Evolutionary conservation across 2,113 vertebrate genomes (phyloP).

Genomic region (Ceyx margarethae): DNA sequence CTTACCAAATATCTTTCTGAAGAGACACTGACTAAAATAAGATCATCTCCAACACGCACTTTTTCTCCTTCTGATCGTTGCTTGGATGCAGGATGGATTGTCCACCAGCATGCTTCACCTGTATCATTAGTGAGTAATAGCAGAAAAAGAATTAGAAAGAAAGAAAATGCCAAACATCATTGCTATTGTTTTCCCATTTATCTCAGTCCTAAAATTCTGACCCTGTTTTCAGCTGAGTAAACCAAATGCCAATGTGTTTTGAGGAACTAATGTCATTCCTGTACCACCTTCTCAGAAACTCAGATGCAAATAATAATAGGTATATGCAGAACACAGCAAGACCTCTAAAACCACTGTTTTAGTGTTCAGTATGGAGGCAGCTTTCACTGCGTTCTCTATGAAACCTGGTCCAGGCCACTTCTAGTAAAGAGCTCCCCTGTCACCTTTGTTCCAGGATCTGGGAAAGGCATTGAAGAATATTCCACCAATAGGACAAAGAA

Average conservation of each 20-base stretch:
- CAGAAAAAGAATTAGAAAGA: not conserved
- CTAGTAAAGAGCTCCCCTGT: not conserved
- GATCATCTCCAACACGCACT: slow-evolving; percentile 94
- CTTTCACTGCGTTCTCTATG: not conserved
- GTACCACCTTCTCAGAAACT: not conserved
- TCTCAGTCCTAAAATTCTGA: not conserved
- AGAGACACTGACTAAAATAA: slow-evolving; percentile 96
- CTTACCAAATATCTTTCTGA: slow-evolving; percentile 97
- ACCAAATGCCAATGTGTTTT: not conserved
- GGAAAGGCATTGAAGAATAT: not conserved
- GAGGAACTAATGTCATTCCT: not conserved
- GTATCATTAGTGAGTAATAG: not conserved
- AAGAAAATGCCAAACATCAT: not conserved
- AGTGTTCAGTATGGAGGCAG: not conserved
- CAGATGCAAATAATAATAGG: not conserved
- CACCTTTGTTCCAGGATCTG: not conserved
- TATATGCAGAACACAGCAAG: not conserved
- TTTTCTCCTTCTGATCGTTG: slow-evolving; percentile 95
- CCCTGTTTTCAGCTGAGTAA: not conserved
- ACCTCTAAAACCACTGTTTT: not conserved
- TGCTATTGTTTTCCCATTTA: not conserved
- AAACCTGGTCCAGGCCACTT: not conserved
- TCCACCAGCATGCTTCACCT: slow-evolving; percentile 95
- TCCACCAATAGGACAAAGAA: not conserved
- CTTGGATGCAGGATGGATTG: slow-evolving; percentile 84